Base-by-base conservation (phyloP, 2,888 invertebrate species). In the Hydrotaea cyrtoneurina region DNA sequence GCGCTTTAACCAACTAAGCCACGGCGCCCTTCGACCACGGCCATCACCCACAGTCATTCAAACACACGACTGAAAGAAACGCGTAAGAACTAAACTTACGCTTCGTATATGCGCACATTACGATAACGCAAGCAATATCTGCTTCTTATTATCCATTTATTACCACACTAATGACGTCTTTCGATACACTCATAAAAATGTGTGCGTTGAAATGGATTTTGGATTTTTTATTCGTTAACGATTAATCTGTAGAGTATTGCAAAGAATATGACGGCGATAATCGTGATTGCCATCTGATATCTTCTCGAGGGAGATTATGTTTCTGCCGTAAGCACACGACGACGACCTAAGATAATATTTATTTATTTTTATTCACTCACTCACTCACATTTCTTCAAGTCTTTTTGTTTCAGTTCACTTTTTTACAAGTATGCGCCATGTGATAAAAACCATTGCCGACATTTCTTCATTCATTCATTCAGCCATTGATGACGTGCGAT, bases 1-100 rank as follows among this genome's bases (percentile, higher is more conserved):
- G 88, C 88, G 89, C 89, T 89, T 89, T 89, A 88, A 89, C 88
- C 89, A 89, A 89, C 89, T 89, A 89, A 89, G 89, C 89, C 89
- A 89, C 88, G 89, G 89, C 89, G 89, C 89, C 89, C 64, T 53
- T 39, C 23, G 19, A 3, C 7, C 21, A 46, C 0, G 13, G 66
- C 21, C 13, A 21, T 55, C 66, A 43, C 39, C 31, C 7, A 64
- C 19, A 64, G 62, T 17, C 21, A 39, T 43, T 43, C 10, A 46
- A 46, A 13, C 23, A 21, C 21, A 21, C 21, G 46, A n/a, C 8
- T n/a, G n/a, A n/a, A n/a, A 53, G 17, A 53, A 8, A 21, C 21
- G 11, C 10, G 21, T 11, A 21, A 11, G 19, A 10, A 43, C 66
- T n/a, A n/a, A n/a, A n/a, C n/a, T n/a, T n/a, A 43, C 43, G 36